Evolutionary conservation across 1,140 invertebrate genomes (phyloP).

Genomic region (Rhyacophila brunnea): DNA sequence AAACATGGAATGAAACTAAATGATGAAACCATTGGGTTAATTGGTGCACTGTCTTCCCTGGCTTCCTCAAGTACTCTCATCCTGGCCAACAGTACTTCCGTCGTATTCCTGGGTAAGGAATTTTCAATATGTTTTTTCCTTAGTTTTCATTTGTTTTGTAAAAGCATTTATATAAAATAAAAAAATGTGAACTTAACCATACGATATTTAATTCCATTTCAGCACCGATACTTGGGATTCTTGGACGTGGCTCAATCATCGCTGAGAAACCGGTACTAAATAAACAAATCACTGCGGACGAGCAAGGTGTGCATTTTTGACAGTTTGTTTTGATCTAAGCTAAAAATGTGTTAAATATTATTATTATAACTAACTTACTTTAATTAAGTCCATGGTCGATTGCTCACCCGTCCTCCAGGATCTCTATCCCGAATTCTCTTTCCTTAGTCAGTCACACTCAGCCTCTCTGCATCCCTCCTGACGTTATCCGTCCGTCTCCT

Average conservation of each 20-base stretch:
- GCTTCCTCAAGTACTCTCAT: conserved; percentile 41
- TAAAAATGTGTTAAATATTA: too few relatives aligned
- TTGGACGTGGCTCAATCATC: conserved; percentile 49
- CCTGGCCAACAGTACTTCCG: conserved; percentile 36
- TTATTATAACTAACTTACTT: too few relatives aligned
- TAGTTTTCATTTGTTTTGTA: background rate
- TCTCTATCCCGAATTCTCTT: too few relatives aligned
- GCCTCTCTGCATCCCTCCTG: too few relatives aligned
- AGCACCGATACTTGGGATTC: conserved; percentile 48
- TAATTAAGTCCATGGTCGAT: too few relatives aligned
- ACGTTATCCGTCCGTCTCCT: too few relatives aligned
- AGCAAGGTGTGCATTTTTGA: conserved; percentile 54
- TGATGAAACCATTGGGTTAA: conserved; percentile 43
- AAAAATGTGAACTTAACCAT: too few relatives aligned
- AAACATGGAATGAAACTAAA: conserved; percentile 41
- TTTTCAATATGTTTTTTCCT: conserved; percentile 9
- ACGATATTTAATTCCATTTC: conserved; percentile 33
- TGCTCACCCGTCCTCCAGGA: too few relatives aligned
- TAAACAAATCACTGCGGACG: conserved; percentile 49
- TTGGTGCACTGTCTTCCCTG: conserved; percentile 44
- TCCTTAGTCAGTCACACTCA: too few relatives aligned
- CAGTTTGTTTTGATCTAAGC: too few relatives aligned
- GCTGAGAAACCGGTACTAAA: conserved; percentile 50
- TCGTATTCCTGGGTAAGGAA: conserved; percentile 43
- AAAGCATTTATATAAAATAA: too few relatives aligned